These are phyloP conservation scores for Oenanthe melanoleuca DNA, from an alignment of 2,113 vertebrate species.

Conservation along the genomic window DNA sequence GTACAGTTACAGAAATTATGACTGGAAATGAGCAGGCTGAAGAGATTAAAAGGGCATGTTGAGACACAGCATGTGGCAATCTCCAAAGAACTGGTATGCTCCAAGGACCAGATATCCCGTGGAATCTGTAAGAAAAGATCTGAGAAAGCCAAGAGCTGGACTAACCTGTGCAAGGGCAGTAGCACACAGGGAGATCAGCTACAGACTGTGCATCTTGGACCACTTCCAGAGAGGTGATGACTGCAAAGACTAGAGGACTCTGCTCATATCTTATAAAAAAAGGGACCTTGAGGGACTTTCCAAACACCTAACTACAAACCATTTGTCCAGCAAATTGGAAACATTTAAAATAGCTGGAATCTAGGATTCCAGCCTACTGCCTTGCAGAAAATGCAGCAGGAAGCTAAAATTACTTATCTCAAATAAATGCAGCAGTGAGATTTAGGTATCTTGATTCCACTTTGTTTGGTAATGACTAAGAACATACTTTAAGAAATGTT, in stretches of 20 bases:
- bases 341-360: not conserved
- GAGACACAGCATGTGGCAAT: not conserved
- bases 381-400: not conserved
- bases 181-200: rapidly evolving
- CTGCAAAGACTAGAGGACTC: not conserved
- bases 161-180: not conserved
- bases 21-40: not conserved
- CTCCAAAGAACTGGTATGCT: not conserved
- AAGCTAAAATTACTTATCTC: not conserved
- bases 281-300: not conserved
- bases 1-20: not conserved
- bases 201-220: not conserved
- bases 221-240: not conserved
- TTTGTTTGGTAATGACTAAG: not conserved
- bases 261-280: not conserved
- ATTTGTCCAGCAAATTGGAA: not conserved
- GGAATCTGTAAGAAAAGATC: not conserved
- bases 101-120: not conserved
- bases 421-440: not conserved
- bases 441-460: not conserved
- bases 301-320: not conserved
- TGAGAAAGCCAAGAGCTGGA: not conserved
- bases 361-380: not conserved
- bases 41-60: not conserved
- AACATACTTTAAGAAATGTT: not conserved